Base-by-base conservation (phyloP, 53 echinoderm and acorn worm species). In the Mesocentrotus franciscanus region DNA sequence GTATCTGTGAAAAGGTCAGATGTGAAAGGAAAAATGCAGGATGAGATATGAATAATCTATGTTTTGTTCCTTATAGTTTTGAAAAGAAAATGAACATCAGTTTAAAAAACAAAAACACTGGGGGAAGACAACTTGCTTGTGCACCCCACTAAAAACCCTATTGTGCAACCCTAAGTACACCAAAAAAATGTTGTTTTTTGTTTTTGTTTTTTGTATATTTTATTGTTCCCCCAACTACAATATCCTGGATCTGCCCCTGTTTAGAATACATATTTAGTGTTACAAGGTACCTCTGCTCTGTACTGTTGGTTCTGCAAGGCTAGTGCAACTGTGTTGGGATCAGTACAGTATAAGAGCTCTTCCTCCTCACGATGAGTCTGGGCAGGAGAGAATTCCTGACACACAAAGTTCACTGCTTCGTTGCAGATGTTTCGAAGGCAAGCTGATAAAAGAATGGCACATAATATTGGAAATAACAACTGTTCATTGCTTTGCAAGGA, bases 231-330 rank as follows among this genome's bases (percentile, higher is more conserved):
- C 3, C 1, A 39, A 39, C 39, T 39, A 39, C 39, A 39, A 39
- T 39, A 66, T 66, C 11, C 60, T 60, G 60, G 60, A 60, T 60
- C 59, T 59, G 59, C 59, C 59, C 59, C 59, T 59, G 60, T 1
- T 60, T 60, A 13, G 66, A 66, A 3, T 22, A 6, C 17, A 66
- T 17, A 66, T 66, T 1, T 66, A 66, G 3, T 66, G 66, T 22
- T 17, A 13, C 75, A 75, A 32, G 8, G 32, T 64, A 98, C 99
- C 97, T 97, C 98, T 60, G 99, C 98, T 79, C 98, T 98, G 39
- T 93, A 96, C 95, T 99, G 99, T 55, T 99, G 99, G 15, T 96
- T 95, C 71, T 97, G 96, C 95, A 99, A 97, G 56, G 99, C 99
- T 71, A 95, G 71, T 60, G 96, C 96, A 56, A 99, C 93, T 16